Conservation (phyloP, 2,113 vertebrate genomes). For the Oxyruncus cristatus region DNA sequence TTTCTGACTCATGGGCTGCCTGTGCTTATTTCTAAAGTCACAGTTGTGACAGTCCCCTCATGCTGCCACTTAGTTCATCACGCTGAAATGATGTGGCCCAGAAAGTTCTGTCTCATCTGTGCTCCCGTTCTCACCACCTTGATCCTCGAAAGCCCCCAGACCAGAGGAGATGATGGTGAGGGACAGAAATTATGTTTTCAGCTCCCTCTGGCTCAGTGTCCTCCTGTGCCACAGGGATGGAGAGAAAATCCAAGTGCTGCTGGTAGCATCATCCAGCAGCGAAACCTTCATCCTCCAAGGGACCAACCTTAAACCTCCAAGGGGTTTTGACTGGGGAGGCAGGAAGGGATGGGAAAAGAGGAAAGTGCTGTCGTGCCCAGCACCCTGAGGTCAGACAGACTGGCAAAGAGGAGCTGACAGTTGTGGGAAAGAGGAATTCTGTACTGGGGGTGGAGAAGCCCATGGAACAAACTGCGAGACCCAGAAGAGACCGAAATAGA, state of each 20-base stretch:
- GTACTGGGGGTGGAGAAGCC: neutral
- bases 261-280: neutral
- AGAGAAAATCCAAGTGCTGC: neutral
- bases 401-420: neutral
- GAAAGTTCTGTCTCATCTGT: neutral
- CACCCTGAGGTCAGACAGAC: neutral
- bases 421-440: neutral
- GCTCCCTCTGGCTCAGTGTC: neutral
- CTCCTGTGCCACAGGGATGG: neutral
- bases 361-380: neutral
- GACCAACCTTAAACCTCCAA: neutral
- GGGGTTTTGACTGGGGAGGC: too few relatives aligned
- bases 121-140: neutral
- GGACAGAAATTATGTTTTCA: neutral
- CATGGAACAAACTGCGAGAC: neutral
- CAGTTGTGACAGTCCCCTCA: neutral
- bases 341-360: neutral
- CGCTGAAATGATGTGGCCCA: neutral
- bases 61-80: rapidly evolving
- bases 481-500: neutral
- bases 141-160: neutral
- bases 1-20: neutral
- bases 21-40: neutral
- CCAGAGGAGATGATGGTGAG: neutral
- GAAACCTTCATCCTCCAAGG: neutral